Evolutionary conservation across 1,140 invertebrate genomes (phyloP).

Genomic region (Monomorium pharaonis): DNA sequence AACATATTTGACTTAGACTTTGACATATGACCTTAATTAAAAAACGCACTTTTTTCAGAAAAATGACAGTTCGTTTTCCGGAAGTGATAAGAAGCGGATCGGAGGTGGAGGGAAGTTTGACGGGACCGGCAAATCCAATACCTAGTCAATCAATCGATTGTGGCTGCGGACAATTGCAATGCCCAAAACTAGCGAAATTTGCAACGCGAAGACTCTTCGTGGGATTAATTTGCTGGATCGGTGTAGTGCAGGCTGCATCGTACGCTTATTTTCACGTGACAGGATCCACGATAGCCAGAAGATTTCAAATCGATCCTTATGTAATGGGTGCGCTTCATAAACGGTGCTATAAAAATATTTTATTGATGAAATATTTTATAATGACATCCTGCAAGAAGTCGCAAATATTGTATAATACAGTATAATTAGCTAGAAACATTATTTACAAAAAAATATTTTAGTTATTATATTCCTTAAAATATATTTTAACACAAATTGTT

Average conservation of each 20-base stretch:
- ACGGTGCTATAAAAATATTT: not conserved
- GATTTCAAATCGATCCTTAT: conserved; percentile 83
- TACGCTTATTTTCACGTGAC: conserved; percentile 86
- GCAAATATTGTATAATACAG: not conserved
- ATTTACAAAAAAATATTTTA: not conserved
- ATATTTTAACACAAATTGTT: not conserved
- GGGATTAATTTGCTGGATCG: conserved; percentile 84
- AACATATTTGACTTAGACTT: not conserved
- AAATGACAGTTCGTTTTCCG: conserved; percentile 77
- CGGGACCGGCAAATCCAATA: conserved; percentile 83
- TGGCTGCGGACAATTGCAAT: conserved; percentile 86
- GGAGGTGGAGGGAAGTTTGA: conserved; percentile 80
- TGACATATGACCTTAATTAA: conserved; percentile 15
- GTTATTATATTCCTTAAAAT: not conserved
- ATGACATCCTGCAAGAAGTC: not conserved
- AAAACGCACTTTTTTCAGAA: conserved; percentile 9
- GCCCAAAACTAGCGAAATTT: conserved; percentile 86
- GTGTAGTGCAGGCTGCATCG: conserved; percentile 85
- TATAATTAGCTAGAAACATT: too few relatives aligned
- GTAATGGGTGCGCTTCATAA: conserved; percentile 82
- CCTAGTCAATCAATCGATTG: conserved; percentile 87
- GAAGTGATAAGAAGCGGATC: conserved; percentile 77
- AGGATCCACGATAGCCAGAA: conserved; percentile 85
- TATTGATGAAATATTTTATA: not conserved
- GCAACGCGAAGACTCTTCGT: conserved; percentile 86